phyloP scores from a whole-genome alignment of 1,140 invertebrate species.

The Pachypsylla venusta region DNA sequence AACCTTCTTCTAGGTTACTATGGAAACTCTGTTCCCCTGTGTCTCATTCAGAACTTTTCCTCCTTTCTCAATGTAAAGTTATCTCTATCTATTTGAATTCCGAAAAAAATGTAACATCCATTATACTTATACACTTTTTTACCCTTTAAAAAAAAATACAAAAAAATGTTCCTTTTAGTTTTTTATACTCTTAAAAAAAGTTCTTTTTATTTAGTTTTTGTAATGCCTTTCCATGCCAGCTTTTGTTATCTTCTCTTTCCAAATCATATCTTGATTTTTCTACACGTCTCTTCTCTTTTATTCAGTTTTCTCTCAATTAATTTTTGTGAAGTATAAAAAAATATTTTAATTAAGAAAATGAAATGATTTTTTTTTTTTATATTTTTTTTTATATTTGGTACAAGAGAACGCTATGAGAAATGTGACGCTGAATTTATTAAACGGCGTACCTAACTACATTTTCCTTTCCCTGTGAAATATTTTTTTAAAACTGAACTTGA shows the following conservation, averaged over 20 bases:
- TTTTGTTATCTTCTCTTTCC: constrained; percentile 4
- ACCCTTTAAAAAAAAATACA: not conserved
- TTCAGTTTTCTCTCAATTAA: not conserved
- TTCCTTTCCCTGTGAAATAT: too few relatives aligned
- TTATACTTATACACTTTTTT: constrained; percentile 8
- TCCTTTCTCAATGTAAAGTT: not conserved
- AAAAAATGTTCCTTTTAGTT: constrained; percentile 7
- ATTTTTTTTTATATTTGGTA: too few relatives aligned
- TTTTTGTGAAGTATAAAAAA: not conserved
- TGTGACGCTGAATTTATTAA: too few relatives aligned
- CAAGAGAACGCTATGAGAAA: too few relatives aligned
- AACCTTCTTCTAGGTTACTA: constrained; percentile 4
- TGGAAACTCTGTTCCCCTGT: constrained; percentile 7
- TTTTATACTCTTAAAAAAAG: constrained; percentile 6
- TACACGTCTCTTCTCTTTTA: constrained; percentile 5
- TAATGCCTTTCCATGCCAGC: not conserved
- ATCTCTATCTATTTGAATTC: constrained; percentile 6
- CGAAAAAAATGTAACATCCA: constrained; percentile 8
- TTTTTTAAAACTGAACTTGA: too few relatives aligned
- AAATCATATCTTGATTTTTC: constrained; percentile 7
- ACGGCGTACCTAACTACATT: too few relatives aligned
- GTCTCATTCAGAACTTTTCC: constrained; percentile 6
- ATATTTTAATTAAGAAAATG: not conserved
- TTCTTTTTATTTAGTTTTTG: constrained; percentile 4
- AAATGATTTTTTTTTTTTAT: too few relatives aligned